Conservation (phyloP, 2,888 invertebrate species). For the Diaprepes abbreviatus region DNA sequence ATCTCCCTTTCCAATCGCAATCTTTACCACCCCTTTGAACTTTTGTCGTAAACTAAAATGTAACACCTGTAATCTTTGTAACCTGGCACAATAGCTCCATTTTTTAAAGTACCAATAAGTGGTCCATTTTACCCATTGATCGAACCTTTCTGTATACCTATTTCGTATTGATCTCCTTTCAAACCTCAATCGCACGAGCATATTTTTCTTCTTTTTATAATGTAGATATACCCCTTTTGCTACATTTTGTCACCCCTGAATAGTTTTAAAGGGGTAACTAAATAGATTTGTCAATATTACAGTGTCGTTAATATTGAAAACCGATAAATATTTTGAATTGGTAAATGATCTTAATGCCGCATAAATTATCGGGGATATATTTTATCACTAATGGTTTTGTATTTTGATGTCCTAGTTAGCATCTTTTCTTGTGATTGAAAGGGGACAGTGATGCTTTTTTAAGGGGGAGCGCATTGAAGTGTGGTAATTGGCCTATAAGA, state of each 20-base stretch:
- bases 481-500: conserved; percentile 39
- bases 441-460: conserved; percentile 28
- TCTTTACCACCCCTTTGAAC: conserved; percentile 51
- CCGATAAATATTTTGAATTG: conserved; percentile 62
- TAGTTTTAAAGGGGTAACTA: conserved; percentile 38
- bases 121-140: conserved; percentile 48
- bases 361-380: conserved; percentile 44
- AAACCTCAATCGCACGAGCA: conserved; percentile 50
- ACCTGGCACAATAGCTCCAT: conserved; percentile 53
- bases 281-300: conserved; percentile 61
- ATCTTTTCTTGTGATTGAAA: conserved; percentile 41
- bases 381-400: conserved; percentile 40
- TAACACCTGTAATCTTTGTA: conserved; percentile 54
- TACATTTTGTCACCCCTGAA: conserved; percentile 49
- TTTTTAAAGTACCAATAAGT: conserved; percentile 56
- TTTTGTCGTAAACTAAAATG: conserved; percentile 46
- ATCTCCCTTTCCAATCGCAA: conserved; percentile 48
- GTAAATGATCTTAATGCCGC: conserved; percentile 50
- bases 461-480: conserved; percentile 48
- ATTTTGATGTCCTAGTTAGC: conserved; percentile 54
- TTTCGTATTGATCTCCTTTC: conserved; percentile 46
- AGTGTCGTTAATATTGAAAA: conserved; percentile 60
- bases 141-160: conserved; percentile 41
- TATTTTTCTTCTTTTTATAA: conserved; percentile 37
- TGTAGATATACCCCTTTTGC: conserved; percentile 49